Conservation (phyloP, 2,113 vertebrate genomes). For the Varanus komodoensis region DNA sequence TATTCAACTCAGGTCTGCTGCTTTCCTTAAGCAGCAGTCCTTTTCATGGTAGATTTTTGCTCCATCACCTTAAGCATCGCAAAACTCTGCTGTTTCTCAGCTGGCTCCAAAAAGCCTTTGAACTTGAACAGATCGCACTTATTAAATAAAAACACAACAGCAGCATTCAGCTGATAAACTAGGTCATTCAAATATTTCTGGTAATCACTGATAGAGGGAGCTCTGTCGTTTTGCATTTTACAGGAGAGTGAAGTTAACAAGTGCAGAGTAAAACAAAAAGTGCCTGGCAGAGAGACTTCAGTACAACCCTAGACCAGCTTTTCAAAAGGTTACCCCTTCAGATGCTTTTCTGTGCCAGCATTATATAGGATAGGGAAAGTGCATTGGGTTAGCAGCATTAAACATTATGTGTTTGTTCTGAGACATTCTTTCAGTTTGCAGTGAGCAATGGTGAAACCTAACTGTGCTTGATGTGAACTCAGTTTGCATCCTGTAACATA, state of each 20-base stretch:
- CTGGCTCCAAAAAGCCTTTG: slow-evolving; percentile 22
- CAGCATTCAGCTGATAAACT: slow-evolving; percentile 11
- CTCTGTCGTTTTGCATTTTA: background rate
- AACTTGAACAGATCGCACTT: background rate
- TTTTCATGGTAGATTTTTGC: slow-evolving; percentile 10
- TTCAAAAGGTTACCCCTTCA: too few relatives aligned
- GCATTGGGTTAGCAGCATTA: background rate
- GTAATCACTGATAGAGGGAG: background rate
- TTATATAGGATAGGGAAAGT: background rate
- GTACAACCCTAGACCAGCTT: background rate
- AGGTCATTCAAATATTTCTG: background rate
- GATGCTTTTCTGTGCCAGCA: background rate
- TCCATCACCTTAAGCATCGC: background rate
- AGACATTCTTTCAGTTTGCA: background rate
- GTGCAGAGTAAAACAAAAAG: background rate
- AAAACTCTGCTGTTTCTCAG: background rate
- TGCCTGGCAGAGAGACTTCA: background rate
- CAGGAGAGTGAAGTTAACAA: background rate
- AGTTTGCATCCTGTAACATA: background rate
- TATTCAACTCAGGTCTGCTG: background rate
- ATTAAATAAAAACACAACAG: slow-evolving; percentile 1
- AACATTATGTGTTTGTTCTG: background rate
- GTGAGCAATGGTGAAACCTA: background rate
- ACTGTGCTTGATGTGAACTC: background rate
- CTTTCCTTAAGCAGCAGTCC: background rate